Evolutionary conservation across 1,140 invertebrate species (phyloP), one percentile per base, ranked within the genome.

Genomic region (Drosophila melanica): DNA sequence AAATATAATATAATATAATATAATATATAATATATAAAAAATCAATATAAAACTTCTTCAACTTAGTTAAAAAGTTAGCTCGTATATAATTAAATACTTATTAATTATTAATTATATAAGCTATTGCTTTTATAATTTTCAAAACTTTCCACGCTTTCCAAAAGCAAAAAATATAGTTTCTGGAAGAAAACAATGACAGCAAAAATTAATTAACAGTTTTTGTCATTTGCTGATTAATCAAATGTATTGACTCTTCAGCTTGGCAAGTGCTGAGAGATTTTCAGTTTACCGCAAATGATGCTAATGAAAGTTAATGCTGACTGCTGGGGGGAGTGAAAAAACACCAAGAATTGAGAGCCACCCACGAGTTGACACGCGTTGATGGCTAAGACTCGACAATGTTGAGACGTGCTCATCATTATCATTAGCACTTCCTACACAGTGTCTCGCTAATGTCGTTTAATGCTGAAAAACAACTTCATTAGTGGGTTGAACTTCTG

Each of bases 371-470:
- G 41, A 45, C 53, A 54, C 59, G 39, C 35, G 59, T 45, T 47
- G 33, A 47, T 53, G 50, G 20, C 35, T 3, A 16, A 23, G 42
- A 23, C 16, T 16, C 37, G 60, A 42, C 50, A 16, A 39, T 47
- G 33, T 47, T 27, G 37, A 35, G 68, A 50, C 62, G 53, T 44
- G 62, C 60, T 58, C 42, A 67, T 68, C 41, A 68, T 73, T 41
- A 73, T 47, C 55, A 68, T 73, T 48, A 60, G 54, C 68, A 71
- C 64, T 68, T 55, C 39, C 70, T 47, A 48, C 54, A 16, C 20
- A 35, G 55, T 37, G 48, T 57, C 45, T 23, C 42, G 42, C 27
- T 27, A 23, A 63, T 57, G 51, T 66, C 62, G 37, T 66, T 57
- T 58, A 58, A 37, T 16, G 53, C 20, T 44, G 18, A 37, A 10